Evolutionary conservation across 2,113 vertebrate genomes (phyloP), one percentile per base, ranked within the genome.

Genomic region (Podarcis raffonei): DNA sequence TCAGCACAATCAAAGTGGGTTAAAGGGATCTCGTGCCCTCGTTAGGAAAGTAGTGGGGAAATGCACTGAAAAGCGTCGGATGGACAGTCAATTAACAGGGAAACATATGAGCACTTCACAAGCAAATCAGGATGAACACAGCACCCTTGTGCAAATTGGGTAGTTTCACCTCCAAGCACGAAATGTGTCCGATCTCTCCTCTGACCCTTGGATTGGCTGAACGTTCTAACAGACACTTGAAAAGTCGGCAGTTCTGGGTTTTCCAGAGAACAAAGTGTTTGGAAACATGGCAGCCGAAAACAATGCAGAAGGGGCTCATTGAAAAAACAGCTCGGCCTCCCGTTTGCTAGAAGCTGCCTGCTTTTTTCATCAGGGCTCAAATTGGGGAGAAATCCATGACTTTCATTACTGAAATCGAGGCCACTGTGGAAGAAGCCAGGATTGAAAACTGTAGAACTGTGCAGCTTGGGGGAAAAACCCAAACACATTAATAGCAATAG

Each of bases 351-450:
- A 35, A 35, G 32, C 72, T 37, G 81, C 62, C 87, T 84, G 62
- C n/a, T 89, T 89, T 84, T 89, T 37, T 25, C 48, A 89, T 84
- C 87, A 84, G 30, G 62, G 35, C 15, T 57, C 59, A 37, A 32
- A 27, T 18, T 42, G 37, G 37, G 37, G 57, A 83, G 80, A 81
- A 62, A 76, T 83, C 71, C 35, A 4, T 48, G n/a, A 30, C 30
- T 88, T 82, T 42, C 65, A 32, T 6, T 39, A 88, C 74, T 42
- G n/a, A 68, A 88, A 77, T 53, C 4, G 71, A 83, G 69, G 87
- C 27, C 37, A 2, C 1, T 25, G 23, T 78, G n/a, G 87, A 66
- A 88, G 59, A 83, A 39, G 81, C 87, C 87, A 89, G 13, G 42
- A 11, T 11, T 35, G 59, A 32, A 42, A 81, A 62, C 7, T 20